Base-by-base conservation (phyloP, 2,888 invertebrate genomes). In the Hirtodrosophila duncani region DNA sequence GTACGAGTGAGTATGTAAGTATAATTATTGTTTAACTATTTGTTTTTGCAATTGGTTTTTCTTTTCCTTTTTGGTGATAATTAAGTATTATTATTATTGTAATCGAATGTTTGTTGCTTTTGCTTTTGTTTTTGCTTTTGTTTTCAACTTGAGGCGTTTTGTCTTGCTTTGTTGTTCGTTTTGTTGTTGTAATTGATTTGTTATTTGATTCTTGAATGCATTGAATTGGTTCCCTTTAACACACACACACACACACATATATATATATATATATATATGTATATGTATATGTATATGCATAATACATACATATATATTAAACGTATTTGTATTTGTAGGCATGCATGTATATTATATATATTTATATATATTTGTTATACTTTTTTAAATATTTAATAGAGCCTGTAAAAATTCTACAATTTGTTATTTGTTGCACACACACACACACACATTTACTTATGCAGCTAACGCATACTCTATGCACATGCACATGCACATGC, bases 141-240 rank as follows among this genome's bases (percentile, higher is more conserved):
- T 43, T 39, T 58, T 37, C 34, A n/a, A 44, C 31, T 50, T 64
- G 69, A 66, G 74, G 74, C 66, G 60, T 46, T 75, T 34, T 45
- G n/a, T 39, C 49, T 37, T 30, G n/a, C n/a, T n/a, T n/a, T n/a
- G n/a, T n/a, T n/a, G n/a, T n/a, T n/a, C n/a, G n/a, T 41, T 27
- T 50, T 64, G 69, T 46, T 75, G 30, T 45, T 37, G 63, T 77
- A 68, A 68, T 68, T 80, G 69, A 74, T 68, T 60, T 62, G 53
- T 44, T 36, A 18, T 55, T 58, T 36, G 34, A 33, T 33, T 67
- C 44, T 53, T 69, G 44, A 63, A 72, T 63, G 42, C 61, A 44
- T 57, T 70, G n/a, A 67, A 70, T 75, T 80, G 78, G 69, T 77
- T 77, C 75, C 79, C 66, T 81, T 57, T 38, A 62, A 62, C 63